Percentiles rank a stretch among this genome's conserved stretches.
Evolutionary conservation across 2,888 invertebrate species (phyloP).

Genomic region (Diploptera punctata): DNA sequence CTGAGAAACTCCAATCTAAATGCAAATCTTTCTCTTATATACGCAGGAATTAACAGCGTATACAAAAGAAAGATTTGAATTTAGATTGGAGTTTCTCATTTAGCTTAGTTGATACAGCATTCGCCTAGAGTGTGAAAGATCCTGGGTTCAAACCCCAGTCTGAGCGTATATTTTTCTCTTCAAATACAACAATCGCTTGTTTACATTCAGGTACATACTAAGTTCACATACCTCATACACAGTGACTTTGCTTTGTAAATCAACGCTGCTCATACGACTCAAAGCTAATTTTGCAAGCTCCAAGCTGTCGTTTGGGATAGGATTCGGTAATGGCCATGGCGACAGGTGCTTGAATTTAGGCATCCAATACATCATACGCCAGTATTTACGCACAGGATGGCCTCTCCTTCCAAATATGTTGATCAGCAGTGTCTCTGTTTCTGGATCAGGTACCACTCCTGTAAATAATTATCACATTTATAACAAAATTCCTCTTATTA

Average conservation of each 20-base stretch:
- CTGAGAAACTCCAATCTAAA: too few relatives aligned
- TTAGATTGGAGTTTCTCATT: too few relatives aligned
- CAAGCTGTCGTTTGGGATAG: slow-evolving; percentile 76
- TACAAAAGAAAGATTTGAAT: too few relatives aligned
- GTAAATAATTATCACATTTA: slow-evolving; percentile 31
- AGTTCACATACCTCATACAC: slow-evolving; percentile 69
- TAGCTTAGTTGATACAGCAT: too few relatives aligned
- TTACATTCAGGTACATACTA: too few relatives aligned
- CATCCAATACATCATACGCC: slow-evolving; percentile 67
- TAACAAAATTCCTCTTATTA: too few relatives aligned
- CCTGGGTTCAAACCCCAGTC: too few relatives aligned
- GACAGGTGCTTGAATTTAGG: slow-evolving; percentile 92
- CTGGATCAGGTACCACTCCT: slow-evolving; percentile 91
- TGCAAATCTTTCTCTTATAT: too few relatives aligned
- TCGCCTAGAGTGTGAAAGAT: too few relatives aligned
- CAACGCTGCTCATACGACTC: slow-evolving; percentile 81
- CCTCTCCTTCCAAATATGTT: slow-evolving; percentile 85
- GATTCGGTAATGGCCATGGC: slow-evolving; percentile 83
- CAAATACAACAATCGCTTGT: too few relatives aligned
- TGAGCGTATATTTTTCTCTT: too few relatives aligned
- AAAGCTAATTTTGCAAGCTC: slow-evolving; percentile 85
- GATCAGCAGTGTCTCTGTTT: slow-evolving; percentile 81
- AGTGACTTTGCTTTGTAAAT: slow-evolving; percentile 70
- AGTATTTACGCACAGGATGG: slow-evolving; percentile 57
- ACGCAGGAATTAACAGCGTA: too few relatives aligned